phyloP scores from a whole-genome alignment of 2,113 vertebrate genomes.

The Etia nguti region DNA sequence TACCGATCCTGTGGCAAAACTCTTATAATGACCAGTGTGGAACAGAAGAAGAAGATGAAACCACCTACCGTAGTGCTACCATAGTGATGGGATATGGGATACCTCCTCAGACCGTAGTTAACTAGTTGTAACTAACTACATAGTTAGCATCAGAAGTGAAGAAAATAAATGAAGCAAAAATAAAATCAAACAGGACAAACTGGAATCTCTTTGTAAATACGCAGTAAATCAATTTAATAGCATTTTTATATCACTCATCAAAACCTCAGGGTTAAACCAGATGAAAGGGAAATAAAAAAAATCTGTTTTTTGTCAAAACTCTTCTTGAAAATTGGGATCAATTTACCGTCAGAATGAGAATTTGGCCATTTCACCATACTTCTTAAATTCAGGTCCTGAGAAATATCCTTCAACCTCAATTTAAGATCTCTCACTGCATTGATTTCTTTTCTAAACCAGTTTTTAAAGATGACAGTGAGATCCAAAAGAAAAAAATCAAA shows the following conservation, averaged over 20 bases:
- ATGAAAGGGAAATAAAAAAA: background rate
- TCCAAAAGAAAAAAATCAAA: background rate
- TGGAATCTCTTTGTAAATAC: background rate
- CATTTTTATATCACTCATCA: background rate
- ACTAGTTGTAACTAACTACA: background rate
- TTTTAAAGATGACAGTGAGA: background rate
- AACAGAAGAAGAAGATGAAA: background rate
- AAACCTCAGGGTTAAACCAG: background rate
- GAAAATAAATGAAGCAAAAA: background rate
- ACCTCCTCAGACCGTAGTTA: rapidly evolving
- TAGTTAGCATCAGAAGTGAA: background rate
- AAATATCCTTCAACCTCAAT: background rate
- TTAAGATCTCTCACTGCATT: background rate
- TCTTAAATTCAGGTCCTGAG: background rate
- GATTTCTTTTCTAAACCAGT: background rate
- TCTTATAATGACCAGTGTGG: background rate
- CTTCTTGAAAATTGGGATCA: background rate
- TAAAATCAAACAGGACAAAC: background rate
- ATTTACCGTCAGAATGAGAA: background rate
- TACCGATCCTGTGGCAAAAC: background rate
- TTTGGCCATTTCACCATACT: background rate
- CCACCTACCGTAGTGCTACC: background rate
- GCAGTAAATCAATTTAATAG: background rate
- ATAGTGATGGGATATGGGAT: background rate
- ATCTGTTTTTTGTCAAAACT: background rate